A percentile compares a stretch with the other conserved stretches of the same genome.
phyloP scores from a whole-genome alignment of 2,797 vertebrate genomes.

The Eidolon dupreanum region DNA sequence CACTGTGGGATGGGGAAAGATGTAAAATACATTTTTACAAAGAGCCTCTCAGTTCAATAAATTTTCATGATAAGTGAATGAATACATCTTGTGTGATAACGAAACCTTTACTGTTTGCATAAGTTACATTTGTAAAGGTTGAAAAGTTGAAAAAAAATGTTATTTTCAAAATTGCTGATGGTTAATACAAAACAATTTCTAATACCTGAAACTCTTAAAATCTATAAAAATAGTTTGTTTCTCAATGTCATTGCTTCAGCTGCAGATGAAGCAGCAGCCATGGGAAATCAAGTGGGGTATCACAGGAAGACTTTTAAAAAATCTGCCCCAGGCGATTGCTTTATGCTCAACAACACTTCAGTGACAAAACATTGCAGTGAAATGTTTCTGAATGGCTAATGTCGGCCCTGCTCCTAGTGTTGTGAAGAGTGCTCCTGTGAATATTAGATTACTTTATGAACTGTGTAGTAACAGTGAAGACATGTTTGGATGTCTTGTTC shows the following conservation, averaged over 20 bases:
- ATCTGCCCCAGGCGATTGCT: background rate
- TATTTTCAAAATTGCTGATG: background rate
- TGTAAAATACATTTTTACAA: background rate
- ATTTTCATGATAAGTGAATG: background rate
- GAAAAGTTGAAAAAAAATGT: background rate
- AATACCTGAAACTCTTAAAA: background rate
- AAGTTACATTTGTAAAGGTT: background rate
- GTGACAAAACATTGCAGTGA: accelerated
- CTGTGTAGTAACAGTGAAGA: background rate
- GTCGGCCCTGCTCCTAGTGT: accelerated
- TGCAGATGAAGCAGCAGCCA: accelerated
- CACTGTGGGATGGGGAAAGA: background rate
- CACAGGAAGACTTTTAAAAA: accelerated
- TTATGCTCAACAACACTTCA: accelerated
- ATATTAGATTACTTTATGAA: no score
- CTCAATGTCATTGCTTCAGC: background rate
- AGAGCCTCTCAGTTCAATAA: background rate
- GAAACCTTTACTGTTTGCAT: background rate
- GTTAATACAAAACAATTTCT: background rate
- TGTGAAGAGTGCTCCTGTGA: accelerated
- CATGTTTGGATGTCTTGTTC: accelerated
- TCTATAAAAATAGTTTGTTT: background rate
- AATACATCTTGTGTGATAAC: background rate
- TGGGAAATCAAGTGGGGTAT: accelerated
- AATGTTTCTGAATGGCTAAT: background rate